Percentiles rank a stretch among this genome's conserved stretches.
These are phyloP conservation scores for Oscheius sp. DNA, from an alignment of 2,888 invertebrate species.

Conservation along the genomic window DNA sequence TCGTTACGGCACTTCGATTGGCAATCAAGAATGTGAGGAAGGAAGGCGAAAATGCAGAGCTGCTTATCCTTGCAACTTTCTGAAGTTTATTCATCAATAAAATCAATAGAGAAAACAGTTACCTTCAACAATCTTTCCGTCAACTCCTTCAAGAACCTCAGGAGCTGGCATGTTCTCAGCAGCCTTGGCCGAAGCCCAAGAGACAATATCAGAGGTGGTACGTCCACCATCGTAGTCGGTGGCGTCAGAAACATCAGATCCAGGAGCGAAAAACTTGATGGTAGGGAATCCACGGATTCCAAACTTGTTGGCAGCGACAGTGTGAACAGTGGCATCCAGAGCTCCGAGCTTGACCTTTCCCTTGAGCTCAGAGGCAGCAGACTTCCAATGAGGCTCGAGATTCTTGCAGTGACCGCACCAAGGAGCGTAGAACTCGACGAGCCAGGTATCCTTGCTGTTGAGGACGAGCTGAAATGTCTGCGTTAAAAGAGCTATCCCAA, in stretches of 20 bases:
- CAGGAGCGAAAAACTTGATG: constrained; percentile 83
- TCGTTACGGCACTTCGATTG: constrained; percentile 89
- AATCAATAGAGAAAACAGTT: not conserved
- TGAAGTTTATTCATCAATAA: not conserved
- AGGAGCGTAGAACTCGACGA: constrained; percentile 94
- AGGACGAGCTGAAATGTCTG: constrained; percentile 79
- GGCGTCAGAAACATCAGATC: constrained; percentile 76
- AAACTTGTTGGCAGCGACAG: constrained; percentile 84
- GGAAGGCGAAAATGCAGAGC: constrained; percentile 86
- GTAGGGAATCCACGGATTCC: constrained; percentile 93
- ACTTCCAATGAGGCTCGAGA: constrained; percentile 94
- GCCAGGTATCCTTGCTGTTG: constrained; percentile 92
- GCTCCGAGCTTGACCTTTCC: constrained; percentile 94
- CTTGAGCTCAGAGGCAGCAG: constrained; percentile 91
- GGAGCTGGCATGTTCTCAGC: constrained; percentile 90
- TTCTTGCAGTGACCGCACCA: constrained; percentile 95
- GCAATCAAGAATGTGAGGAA: constrained; percentile 96
- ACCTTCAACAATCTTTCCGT: constrained; percentile 78
- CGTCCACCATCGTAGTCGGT: constrained; percentile 93
- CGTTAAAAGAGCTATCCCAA: not conserved
- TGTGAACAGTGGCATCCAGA: constrained; percentile 92
- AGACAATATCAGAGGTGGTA: constrained; percentile 87
- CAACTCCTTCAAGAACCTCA: constrained; percentile 83
- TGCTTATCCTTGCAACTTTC: constrained; percentile 87
- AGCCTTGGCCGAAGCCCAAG: constrained; percentile 80